Evolutionary conservation across 2,113 vertebrate genomes (phyloP).

Genomic region (Tachysurus vachellii): DNA sequence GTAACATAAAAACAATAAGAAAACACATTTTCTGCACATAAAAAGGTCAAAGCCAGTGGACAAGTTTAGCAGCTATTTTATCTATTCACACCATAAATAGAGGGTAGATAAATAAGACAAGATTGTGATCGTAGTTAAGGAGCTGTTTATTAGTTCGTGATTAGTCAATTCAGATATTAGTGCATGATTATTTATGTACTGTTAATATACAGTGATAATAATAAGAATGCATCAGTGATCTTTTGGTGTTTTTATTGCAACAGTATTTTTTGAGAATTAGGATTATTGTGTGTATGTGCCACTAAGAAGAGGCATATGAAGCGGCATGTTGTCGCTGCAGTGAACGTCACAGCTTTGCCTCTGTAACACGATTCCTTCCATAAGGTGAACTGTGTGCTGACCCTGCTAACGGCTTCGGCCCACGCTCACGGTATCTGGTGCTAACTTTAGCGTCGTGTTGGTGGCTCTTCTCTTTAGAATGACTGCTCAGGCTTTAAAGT

Average conservation of each 20-base stretch:
- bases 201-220: too few species aligned
- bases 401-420: constrained; percentile 40
- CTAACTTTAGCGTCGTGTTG: constrained; percentile 65
- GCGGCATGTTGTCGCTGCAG: not conserved
- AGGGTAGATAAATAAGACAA: not conserved
- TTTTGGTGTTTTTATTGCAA: not conserved
- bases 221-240: not conserved
- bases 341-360: constrained; percentile 7
- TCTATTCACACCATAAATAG: not conserved
- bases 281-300: not conserved
- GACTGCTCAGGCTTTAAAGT: not conserved
- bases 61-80: not conserved
- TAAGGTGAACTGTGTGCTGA: constrained; percentile 61
- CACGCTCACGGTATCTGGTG: constrained; percentile 54
- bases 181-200: too few species aligned
- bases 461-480: constrained; percentile 9
- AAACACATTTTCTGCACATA: not conserved
- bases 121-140: not conserved
- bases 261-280: not conserved
- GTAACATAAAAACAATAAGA: not conserved
- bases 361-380: constrained; percentile 59
- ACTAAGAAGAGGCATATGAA: not conserved
- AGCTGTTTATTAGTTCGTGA: too few species aligned
- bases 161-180: too few species aligned
- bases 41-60: not conserved